A percentile compares a stretch with the other conserved stretches of the same genome.
Evolutionary conservation across 2,888 invertebrate genomes (phyloP).

Genomic region (Morpho achilles): DNA sequence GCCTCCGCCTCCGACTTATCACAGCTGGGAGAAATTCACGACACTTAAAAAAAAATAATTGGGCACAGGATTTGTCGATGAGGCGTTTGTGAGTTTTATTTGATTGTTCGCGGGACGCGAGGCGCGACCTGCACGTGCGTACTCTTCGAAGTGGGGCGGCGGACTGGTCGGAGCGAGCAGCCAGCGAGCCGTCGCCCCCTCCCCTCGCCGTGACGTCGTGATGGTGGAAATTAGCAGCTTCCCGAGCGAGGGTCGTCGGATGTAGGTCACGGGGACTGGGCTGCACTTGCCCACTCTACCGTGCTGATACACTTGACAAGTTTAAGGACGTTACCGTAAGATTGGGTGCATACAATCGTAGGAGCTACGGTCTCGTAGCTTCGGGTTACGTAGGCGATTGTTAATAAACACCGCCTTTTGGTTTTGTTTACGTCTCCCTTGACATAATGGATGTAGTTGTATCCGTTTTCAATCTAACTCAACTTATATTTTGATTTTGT

Average conservation of each 20-base stretch:
- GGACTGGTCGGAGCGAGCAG: constrained; percentile 62
- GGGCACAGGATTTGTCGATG: constrained; percentile 49
- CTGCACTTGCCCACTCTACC: constrained; percentile 73
- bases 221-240: constrained; percentile 78
- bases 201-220: constrained; percentile 64
- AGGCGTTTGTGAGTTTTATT: constrained; percentile 45
- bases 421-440: too few relatives aligned
- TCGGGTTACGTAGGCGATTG: constrained; percentile 23
- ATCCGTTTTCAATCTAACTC: too few relatives aligned
- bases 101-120: constrained; percentile 43
- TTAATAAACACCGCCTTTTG: neutral
- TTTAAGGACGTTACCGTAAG: constrained; percentile 71
- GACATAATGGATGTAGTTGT: too few relatives aligned
- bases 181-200: constrained; percentile 51
- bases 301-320: constrained; percentile 71
- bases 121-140: constrained; percentile 53
- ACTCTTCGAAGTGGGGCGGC: constrained; percentile 59
- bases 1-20: constrained; percentile 53
- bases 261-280: constrained; percentile 78
- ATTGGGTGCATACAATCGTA: constrained; percentile 46
- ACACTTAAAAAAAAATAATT: constrained; percentile 50
- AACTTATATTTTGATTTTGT: too few relatives aligned
- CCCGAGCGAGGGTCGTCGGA: constrained; percentile 76
- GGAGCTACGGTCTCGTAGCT: constrained; percentile 34
- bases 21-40: constrained; percentile 51